Conservation (phyloP, 2,113 vertebrate species). For the Passer montanus region DNA sequence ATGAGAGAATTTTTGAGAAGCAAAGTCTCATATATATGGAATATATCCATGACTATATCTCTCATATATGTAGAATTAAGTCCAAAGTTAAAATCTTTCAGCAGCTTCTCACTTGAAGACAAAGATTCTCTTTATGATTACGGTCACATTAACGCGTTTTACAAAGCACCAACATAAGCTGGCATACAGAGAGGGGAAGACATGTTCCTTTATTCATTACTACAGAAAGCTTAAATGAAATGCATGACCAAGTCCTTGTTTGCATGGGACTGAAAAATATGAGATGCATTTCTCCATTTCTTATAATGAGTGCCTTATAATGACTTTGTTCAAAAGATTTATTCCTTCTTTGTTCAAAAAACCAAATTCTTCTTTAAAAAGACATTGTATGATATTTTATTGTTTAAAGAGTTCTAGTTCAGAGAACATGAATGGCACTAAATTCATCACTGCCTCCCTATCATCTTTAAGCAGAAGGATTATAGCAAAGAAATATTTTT, state of each 20-base stretch:
- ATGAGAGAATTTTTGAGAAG: background rate
- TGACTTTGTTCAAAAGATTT: background rate
- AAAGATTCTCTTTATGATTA: background rate
- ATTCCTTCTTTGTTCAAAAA: background rate
- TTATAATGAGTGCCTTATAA: background rate
- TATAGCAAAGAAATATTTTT: slow-evolving; percentile 66
- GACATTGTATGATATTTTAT: slow-evolving; percentile 51
- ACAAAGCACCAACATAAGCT: background rate
- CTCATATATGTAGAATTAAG: background rate
- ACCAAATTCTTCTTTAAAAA: slow-evolving; percentile 50
- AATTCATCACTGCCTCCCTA: slow-evolving; percentile 64
- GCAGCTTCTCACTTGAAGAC: background rate
- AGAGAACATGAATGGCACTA: slow-evolving; percentile 56
- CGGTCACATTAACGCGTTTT: background rate
- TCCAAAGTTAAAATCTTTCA: background rate
- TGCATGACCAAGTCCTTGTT: background rate
- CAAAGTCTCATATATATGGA: background rate
- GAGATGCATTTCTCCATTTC: background rate
- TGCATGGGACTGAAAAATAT: background rate
- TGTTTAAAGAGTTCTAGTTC: slow-evolving; percentile 62
- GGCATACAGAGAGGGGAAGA: background rate
- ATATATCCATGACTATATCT: background rate
- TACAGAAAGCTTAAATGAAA: slow-evolving; percentile 45
- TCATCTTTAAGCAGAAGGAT: slow-evolving; percentile 72
- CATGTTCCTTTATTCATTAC: background rate